A percentile compares a stretch with the other conserved stretches of the same genome.
These are phyloP conservation scores for Paracanthobrama guichenoti DNA, from an alignment of 2,113 vertebrate species.

Conservation along the genomic window DNA sequence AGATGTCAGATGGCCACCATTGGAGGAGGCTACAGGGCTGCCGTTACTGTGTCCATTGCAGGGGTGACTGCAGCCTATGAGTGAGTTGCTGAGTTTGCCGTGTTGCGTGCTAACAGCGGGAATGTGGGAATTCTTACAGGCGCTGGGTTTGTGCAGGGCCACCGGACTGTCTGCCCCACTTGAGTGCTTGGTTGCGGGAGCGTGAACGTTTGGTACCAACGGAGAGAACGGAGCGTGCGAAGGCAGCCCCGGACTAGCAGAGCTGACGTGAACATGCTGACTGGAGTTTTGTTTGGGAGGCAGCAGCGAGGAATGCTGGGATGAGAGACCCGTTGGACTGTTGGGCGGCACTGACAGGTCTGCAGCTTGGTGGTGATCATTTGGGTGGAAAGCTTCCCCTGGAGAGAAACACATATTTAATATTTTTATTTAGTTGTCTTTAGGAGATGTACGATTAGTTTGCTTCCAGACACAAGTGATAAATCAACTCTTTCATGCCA, in stretches of 20 bases:
- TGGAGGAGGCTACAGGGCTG: conserved; percentile 77
- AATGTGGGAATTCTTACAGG: conserved; percentile 90
- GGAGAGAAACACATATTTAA: conserved; percentile 40
- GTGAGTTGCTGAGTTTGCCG: conserved; percentile 84
- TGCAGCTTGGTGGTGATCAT: conserved; percentile 90
- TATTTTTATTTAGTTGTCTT: no score
- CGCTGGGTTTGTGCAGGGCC: conserved; percentile 77
- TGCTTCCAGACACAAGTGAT: not conserved
- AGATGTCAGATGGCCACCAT: conserved; percentile 79
- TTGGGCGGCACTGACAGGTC: conserved; percentile 97
- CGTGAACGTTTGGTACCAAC: conserved; percentile 76
- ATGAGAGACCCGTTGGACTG: conserved; percentile 91
- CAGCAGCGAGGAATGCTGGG: conserved; percentile 84
- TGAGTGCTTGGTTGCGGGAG: conserved; percentile 70
- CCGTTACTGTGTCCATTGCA: conserved; percentile 91
- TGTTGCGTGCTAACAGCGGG: conserved; percentile 85
- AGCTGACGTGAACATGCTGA: conserved; percentile 80
- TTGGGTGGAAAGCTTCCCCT: conserved; percentile 89
- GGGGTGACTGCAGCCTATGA: conserved; percentile 87
- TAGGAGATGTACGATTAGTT: no score
- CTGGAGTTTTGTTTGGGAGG: conserved; percentile 80
- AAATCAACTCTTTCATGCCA: not conserved
- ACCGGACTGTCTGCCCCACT: conserved; percentile 79
- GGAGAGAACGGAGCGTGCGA: conserved; percentile 79
- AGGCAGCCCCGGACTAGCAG: conserved; percentile 67